Percentiles rank a stretch among this genome's conserved stretches.
These are phyloP conservation scores for Sander vitreus DNA, from an alignment of 2,113 vertebrate species.

Conservation along the genomic window DNA sequence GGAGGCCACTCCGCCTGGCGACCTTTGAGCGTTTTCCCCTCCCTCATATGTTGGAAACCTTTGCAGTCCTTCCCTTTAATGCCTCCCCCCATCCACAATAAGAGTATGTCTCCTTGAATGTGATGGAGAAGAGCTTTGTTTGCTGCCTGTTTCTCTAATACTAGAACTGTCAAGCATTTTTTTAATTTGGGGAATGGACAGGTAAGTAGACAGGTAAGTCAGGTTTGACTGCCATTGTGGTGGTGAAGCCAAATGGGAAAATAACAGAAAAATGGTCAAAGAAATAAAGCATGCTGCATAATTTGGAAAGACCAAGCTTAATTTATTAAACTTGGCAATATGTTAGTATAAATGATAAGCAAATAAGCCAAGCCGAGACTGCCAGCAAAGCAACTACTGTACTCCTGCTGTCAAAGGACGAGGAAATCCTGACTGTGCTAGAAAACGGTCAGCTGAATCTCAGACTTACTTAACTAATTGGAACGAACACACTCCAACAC, in stretches of 20 bases:
- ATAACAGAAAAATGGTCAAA: background rate
- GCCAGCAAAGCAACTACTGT: constrained; percentile 75
- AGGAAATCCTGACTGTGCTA: constrained; percentile 69
- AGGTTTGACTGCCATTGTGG: constrained; percentile 32
- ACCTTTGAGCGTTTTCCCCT: constrained; percentile 57
- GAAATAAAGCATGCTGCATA: constrained; percentile 73
- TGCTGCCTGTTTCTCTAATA: constrained; percentile 72
- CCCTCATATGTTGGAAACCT: constrained; percentile 41
- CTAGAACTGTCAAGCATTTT: constrained; percentile 61
- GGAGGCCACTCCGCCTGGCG: constrained; percentile 51
- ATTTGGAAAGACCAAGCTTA: constrained; percentile 62
- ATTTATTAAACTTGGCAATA: constrained; percentile 65
- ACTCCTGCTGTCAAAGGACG: constrained; percentile 53
- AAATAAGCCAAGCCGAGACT: constrained; percentile 78
- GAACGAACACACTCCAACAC: constrained; percentile 43
- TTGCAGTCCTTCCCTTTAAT: constrained; percentile 40
- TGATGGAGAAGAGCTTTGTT: constrained; percentile 75
- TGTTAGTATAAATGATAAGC: constrained; percentile 69
- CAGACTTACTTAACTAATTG: constrained; percentile 71
- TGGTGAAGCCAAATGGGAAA: constrained; percentile 29
- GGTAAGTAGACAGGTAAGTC: constrained; percentile 83
- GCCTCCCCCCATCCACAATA: constrained; percentile 73
- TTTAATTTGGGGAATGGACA: constrained; percentile 42
- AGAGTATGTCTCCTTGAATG: constrained; percentile 77
- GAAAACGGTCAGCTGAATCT: constrained; percentile 63